These are phyloP conservation scores for Epistrophe grossulariae DNA, from an alignment of 2,888 invertebrate species.

Conservation along the genomic window DNA sequence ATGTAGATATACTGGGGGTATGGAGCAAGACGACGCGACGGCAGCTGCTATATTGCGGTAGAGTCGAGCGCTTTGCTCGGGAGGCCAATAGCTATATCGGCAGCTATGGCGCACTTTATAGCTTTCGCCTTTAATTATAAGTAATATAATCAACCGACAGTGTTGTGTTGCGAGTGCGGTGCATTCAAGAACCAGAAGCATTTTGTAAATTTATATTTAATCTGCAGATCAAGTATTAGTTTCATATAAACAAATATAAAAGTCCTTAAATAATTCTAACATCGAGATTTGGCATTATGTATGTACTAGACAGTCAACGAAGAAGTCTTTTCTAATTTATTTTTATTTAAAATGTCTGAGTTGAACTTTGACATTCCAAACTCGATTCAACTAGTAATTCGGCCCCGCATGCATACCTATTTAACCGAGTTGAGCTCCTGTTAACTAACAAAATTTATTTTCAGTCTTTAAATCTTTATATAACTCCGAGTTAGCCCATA, in stretches of 20 bases:
- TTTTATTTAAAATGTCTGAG: too few relatives aligned
- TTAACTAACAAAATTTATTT: too few relatives aligned
- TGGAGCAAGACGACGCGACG: not conserved
- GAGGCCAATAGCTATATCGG: not conserved
- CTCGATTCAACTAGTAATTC: too few relatives aligned
- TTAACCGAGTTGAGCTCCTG: too few relatives aligned
- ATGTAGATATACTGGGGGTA: not conserved
- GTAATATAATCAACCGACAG: not conserved
- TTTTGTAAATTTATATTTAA: not conserved
- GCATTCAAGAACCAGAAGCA: slow-evolving; percentile 24
- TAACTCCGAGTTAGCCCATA: too few relatives aligned
- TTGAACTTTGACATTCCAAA: too few relatives aligned
- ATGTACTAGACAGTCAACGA: too few relatives aligned
- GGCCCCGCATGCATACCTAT: too few relatives aligned
- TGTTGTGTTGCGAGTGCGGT: not conserved
- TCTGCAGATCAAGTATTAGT: not conserved
- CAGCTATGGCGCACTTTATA: slow-evolving; percentile 11
- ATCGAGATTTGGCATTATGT: too few relatives aligned
- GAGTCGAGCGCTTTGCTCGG: not conserved
- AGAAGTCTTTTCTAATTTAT: too few relatives aligned
- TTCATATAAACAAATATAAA: not conserved
- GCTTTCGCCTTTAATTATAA: slow-evolving; percentile 8
- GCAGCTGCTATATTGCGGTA: not conserved
- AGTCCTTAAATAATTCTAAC: too few relatives aligned
- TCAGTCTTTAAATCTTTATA: too few relatives aligned